Conservation (phyloP, 2,888 invertebrate species). For the Aspidiotus destructor region DNA sequence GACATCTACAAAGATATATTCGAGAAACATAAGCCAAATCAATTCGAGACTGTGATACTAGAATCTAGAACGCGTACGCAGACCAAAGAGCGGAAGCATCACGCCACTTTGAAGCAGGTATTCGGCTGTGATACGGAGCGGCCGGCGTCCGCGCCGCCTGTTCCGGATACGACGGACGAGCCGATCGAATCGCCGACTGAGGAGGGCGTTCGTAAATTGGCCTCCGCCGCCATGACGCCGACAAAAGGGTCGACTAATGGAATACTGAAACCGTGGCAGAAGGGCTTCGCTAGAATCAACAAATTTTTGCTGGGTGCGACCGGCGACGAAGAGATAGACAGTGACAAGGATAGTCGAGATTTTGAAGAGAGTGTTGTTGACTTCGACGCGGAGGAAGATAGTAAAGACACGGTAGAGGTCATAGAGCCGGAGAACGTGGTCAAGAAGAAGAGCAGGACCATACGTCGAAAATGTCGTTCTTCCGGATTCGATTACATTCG, state of each 20-base stretch:
- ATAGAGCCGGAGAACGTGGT: slow-evolving; percentile 14
- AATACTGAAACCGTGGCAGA: slow-evolving; percentile 37
- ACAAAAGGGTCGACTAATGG: slow-evolving; percentile 40
- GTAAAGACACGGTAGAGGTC: slow-evolving; percentile 25
- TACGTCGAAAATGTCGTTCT: slow-evolving; percentile 58
- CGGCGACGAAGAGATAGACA: slow-evolving; percentile 6
- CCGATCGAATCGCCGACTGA: neutral
- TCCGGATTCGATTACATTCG: slow-evolving; percentile 82
- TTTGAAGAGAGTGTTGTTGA: neutral
- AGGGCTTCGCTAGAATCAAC: slow-evolving; percentile 22
- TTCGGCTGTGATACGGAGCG: slow-evolving; percentile 59
- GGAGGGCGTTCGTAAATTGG: neutral
- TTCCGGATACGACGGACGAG: slow-evolving; percentile 37
- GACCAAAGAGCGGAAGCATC: slow-evolving; percentile 23
- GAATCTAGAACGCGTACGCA: slow-evolving; percentile 27
- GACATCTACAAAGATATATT: slow-evolving; percentile 56
- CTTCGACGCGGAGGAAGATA: slow-evolving; percentile 37
- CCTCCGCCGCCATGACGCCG: neutral
- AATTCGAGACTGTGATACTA: slow-evolving; percentile 24
- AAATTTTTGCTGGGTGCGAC: slow-evolving; percentile 12
- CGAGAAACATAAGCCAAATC: slow-evolving; percentile 50
- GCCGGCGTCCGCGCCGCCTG: slow-evolving; percentile 72
- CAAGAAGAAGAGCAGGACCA: slow-evolving; percentile 35
- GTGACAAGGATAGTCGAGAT: slow-evolving; percentile 14
- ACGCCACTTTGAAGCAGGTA: slow-evolving; percentile 57